phyloP scores from a whole-genome alignment of 2,113 vertebrate genomes.

The Microtus richardsoni region DNA sequence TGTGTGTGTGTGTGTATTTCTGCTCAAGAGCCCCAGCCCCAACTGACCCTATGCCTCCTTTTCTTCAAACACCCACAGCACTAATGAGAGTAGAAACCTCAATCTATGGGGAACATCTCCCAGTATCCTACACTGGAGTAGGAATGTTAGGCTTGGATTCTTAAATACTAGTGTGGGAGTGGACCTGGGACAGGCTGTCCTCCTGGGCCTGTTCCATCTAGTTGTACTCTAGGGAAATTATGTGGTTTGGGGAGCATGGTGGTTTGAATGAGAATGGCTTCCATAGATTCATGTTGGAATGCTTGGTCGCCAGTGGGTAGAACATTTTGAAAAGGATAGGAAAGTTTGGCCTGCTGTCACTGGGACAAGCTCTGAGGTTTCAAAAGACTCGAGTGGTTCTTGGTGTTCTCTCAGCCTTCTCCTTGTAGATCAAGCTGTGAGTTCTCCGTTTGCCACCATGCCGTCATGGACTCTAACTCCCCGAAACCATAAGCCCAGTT shows the following conservation, averaged over 20 bases:
- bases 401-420: not conserved
- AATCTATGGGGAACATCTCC: not conserved
- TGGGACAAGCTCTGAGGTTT: not conserved
- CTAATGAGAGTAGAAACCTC: fast-evolving
- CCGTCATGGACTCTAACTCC: not conserved
- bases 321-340: not conserved
- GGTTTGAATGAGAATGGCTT: not conserved
- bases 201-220: fast-evolving
- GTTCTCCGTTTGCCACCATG: not conserved
- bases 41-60: fast-evolving
- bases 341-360: not conserved
- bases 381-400: not conserved
- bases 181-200: not conserved
- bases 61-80: not conserved
- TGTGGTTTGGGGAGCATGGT: not conserved
- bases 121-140: not conserved
- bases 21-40: not conserved
- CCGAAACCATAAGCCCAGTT: not conserved
- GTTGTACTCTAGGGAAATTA: not conserved
- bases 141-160: fast-evolving
- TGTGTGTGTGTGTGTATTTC: not conserved
- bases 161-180: not conserved
- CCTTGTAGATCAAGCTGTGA: not conserved
- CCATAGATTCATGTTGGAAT: not conserved
- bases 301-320: not conserved